Evolutionary conservation across 2,888 invertebrate genomes (phyloP).

Genomic region (Pogonocherus hispidulus): DNA sequence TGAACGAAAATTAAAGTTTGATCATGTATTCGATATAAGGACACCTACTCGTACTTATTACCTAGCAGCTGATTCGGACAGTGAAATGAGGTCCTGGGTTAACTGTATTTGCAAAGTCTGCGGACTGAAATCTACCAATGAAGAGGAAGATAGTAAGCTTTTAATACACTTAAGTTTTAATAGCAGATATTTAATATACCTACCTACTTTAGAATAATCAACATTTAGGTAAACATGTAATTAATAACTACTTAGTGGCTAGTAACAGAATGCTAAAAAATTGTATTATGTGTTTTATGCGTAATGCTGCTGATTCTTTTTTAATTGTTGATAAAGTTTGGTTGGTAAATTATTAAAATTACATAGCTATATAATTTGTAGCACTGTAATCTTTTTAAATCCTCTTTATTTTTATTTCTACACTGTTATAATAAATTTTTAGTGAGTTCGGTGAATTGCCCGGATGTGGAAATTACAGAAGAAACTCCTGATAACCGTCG

Average conservation of each 20-base stretch:
- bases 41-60: constrained; percentile 92
- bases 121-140: constrained; percentile 79
- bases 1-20: constrained; percentile 83
- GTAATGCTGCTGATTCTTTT: neutral
- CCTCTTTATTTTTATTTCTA: no score
- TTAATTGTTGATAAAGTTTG: neutral
- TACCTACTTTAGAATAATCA: no score
- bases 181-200: no score
- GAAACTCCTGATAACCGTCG: constrained; percentile 44
- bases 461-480: constrained; percentile 54
- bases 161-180: constrained; percentile 1
- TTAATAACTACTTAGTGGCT: no score
- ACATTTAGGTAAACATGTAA: no score
- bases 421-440: no score
- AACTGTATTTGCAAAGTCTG: constrained; percentile 94
- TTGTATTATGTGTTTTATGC: no score
- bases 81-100: constrained; percentile 96
- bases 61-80: constrained; percentile 91
- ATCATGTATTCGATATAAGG: constrained; percentile 90
- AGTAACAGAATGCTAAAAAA: no score
- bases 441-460: constrained; percentile 40
- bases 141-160: constrained; percentile 62
- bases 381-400: neutral
- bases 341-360: neutral
- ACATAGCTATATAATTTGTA: neutral